These are phyloP conservation scores for Stenolophus ochropezus DNA, from an alignment of 2,888 invertebrate genomes.

Conservation along the genomic window DNA sequence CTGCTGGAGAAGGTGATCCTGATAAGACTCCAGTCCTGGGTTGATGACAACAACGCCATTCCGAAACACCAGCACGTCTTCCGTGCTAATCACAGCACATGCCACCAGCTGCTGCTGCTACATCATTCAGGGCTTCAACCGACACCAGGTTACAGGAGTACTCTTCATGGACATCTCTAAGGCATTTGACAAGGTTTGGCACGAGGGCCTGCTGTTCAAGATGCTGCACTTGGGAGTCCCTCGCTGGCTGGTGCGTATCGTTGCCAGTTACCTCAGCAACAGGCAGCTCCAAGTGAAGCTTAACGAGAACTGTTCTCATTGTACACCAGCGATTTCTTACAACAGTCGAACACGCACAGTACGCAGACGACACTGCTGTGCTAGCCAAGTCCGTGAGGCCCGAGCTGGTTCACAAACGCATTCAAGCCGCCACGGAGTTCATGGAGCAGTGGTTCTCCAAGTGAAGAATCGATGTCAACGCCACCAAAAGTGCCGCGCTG, in stretches of 20 bases:
- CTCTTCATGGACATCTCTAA: constrained; percentile 66
- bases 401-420: constrained; percentile 17
- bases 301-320: constrained; percentile 63
- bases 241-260: constrained; percentile 60
- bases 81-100: too few species aligned
- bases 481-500: constrained; percentile 58
- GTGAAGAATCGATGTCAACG: too few species aligned
- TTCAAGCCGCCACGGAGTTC: neutral
- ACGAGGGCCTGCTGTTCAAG: constrained; percentile 63
- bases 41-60: constrained; percentile 58
- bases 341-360: constrained; percentile 59
- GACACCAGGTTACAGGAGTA: too few species aligned
- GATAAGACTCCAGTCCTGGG: too few species aligned
- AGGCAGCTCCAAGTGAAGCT: too few species aligned
- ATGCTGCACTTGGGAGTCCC: constrained; percentile 61
- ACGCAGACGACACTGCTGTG: too few species aligned
- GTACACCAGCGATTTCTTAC: constrained; percentile 63
- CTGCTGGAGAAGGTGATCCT: too few species aligned
- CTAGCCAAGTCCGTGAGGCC: neutral
- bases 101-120: constrained; percentile 63
- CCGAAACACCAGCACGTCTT: constrained; percentile 65
- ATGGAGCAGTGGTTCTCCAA: too few species aligned
- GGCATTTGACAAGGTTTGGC: constrained; percentile 67
- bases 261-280: too few species aligned
- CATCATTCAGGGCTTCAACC: constrained; percentile 63